Conservation (phyloP, 2,888 invertebrate genomes). For the Criorhina ranunculi region DNA sequence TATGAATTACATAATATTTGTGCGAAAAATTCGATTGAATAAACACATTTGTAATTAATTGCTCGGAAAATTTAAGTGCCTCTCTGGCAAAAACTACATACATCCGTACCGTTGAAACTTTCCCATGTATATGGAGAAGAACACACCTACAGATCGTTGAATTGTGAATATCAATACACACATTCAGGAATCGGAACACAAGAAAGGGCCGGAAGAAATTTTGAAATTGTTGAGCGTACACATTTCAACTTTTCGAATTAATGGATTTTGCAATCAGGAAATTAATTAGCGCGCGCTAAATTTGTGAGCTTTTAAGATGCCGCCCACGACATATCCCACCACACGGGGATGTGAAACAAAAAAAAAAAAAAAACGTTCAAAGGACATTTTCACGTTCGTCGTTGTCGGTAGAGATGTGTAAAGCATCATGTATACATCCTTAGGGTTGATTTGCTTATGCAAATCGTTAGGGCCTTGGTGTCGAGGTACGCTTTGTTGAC, state of each 20-base stretch:
- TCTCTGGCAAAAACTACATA: neutral
- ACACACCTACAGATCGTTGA: neutral
- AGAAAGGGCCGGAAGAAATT: neutral
- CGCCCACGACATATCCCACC: neutral
- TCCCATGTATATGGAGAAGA: neutral
- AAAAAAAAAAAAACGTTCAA: neutral
- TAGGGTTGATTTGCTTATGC: constrained; percentile 29
- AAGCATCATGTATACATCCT: neutral
- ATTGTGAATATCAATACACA: constrained; percentile 16
- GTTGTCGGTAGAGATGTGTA: neutral
- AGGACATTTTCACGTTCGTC: constrained; percentile 12
- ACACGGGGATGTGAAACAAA: neutral
- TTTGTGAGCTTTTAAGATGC: neutral
- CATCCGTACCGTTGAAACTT: neutral
- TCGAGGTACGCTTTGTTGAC: constrained; percentile 31
- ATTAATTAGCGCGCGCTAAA: constrained; percentile 17
- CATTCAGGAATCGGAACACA: neutral
- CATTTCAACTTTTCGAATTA: constrained; percentile 21
- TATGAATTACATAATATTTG: neutral
- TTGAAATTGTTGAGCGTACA: constrained; percentile 15
- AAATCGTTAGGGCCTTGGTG: constrained; percentile 13
- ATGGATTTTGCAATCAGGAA: neutral
- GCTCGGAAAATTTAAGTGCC: constrained; percentile 21
- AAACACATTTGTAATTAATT: constrained; percentile 30
- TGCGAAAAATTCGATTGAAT: constrained; percentile 17